Evolutionary conservation across 2,797 vertebrate species (phyloP).

Genomic region (Enteromius unitaeniatus): DNA sequence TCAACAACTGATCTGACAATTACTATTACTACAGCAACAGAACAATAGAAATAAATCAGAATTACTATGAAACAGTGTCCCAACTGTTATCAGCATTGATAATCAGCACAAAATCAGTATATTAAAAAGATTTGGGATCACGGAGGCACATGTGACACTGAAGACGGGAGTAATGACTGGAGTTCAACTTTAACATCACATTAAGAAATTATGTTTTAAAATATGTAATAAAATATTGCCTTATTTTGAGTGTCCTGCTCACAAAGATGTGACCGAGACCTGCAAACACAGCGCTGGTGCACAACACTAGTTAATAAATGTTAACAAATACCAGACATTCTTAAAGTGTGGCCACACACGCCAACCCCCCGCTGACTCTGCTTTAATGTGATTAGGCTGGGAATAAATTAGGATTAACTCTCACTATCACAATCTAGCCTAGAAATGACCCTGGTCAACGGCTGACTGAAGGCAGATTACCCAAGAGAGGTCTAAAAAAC

Average conservation of each 20-base stretch:
- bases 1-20: neutral
- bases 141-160: neutral
- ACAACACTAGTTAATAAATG: conserved; percentile 54
- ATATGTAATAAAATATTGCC: neutral
- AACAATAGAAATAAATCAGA: neutral
- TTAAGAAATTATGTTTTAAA: neutral
- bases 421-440: conserved; percentile 18
- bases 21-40: neutral
- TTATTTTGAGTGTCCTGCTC: neutral
- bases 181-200: neutral
- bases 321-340: conserved; percentile 61
- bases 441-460: conserved; percentile 43
- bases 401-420: conserved; percentile 28
- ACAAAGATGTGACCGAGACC: neutral
- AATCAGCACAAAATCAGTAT: neutral
- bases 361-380: conserved; percentile 12
- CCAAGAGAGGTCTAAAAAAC: neutral
- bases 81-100: neutral
- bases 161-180: neutral
- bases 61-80: neutral
- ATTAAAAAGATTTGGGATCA: neutral
- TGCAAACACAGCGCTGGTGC: conserved; percentile 3
- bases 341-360: conserved; percentile 28
- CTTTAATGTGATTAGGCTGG: neutral
- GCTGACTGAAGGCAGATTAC: conserved; percentile 10